phyloP scores from a whole-genome alignment of 2,113 vertebrate species.

The Pelvicachromis taeniatus region DNA sequence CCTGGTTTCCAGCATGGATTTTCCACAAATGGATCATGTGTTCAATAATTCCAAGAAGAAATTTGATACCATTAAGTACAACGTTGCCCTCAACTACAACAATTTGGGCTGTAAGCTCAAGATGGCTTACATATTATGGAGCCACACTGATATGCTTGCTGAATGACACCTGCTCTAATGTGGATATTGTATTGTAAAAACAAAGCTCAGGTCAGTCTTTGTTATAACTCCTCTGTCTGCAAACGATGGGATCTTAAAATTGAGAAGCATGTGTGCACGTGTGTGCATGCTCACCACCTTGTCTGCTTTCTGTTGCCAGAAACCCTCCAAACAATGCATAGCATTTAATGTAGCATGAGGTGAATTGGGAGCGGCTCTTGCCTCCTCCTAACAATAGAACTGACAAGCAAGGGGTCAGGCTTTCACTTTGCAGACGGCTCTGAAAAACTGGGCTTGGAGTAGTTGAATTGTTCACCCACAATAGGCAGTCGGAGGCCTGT shows the following conservation, averaged over 20 bases:
- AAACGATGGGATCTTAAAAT: background rate
- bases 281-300: background rate
- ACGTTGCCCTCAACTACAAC: background rate
- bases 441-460: background rate
- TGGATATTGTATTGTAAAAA: background rate
- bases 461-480: constrained; percentile 44
- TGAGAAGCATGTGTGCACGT: background rate
- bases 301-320: constrained; percentile 1
- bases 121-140: background rate
- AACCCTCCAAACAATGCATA: constrained; percentile 25
- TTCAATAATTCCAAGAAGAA: background rate
- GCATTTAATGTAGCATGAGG: constrained; percentile 37
- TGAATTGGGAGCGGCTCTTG: constrained; percentile 38
- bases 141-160: too few species aligned
- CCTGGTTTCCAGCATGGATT: background rate
- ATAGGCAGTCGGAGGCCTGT: constrained; percentile 21
- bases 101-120: background rate
- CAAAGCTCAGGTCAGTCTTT: background rate
- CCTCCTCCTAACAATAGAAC: constrained; percentile 55
- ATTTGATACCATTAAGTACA: background rate
- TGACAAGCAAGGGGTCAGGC: constrained; percentile 35
- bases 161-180: background rate
- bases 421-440: constrained; percentile 34
- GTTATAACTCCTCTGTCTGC: background rate
- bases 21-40: background rate